These are phyloP conservation scores for Macaria notata DNA, from an alignment of 2,888 invertebrate genomes.

Conservation along the genomic window DNA sequence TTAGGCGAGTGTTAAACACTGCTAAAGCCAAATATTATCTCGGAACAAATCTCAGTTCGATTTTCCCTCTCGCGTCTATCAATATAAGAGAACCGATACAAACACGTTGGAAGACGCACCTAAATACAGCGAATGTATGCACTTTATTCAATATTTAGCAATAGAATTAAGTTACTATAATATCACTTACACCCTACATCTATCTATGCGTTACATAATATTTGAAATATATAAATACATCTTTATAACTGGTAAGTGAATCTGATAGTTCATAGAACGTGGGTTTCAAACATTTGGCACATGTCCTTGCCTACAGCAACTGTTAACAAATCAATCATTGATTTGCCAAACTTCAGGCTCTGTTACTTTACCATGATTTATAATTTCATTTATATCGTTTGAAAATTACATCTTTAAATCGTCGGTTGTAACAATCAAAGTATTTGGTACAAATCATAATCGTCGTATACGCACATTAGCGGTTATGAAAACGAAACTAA, in stretches of 20 bases:
- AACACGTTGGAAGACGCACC: conserved; percentile 80
- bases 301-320: conserved; percentile 42
- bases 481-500: conserved; percentile 35
- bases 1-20: conserved; percentile 42
- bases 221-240: conserved; percentile 66
- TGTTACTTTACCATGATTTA: neutral
- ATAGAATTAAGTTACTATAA: conserved; percentile 61
- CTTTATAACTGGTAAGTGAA: conserved; percentile 60
- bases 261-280: conserved; percentile 42
- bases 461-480: conserved; percentile 23
- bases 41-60: conserved; percentile 26
- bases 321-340: conserved; percentile 19
- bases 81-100: conserved; percentile 69
- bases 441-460: conserved; percentile 33
- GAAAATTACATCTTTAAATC: conserved; percentile 4
- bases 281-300: conserved; percentile 73
- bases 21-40: conserved; percentile 22
- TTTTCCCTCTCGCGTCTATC: conserved; percentile 49
- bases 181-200: conserved; percentile 75
- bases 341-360: conserved; percentile 26
- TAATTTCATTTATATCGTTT: neutral
- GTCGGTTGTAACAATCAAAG: neutral
- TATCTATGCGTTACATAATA: conserved; percentile 64
- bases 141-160: conserved; percentile 63
- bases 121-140: conserved; percentile 80